Conservation (phyloP, 2,113 vertebrate genomes). For the Heterotis niloticus region DNA sequence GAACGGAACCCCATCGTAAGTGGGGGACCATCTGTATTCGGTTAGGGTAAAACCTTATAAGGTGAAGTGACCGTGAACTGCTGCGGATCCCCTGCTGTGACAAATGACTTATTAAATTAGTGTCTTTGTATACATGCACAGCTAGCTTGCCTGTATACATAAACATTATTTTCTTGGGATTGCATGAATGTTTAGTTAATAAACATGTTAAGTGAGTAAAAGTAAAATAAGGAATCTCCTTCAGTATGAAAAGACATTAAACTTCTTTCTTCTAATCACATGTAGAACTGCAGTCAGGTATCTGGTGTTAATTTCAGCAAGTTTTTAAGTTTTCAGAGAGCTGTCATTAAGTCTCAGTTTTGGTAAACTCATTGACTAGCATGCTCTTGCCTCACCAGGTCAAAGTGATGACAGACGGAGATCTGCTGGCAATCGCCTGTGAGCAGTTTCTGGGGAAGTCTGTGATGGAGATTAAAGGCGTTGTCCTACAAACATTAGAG, state of each 20-base stretch:
- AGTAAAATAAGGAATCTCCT: no score
- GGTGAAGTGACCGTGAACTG: no score
- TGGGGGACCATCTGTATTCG: no score
- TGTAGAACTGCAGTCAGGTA: neutral
- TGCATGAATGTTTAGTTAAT: neutral
- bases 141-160: no score
- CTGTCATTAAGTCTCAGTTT: neutral
- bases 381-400: constrained; percentile 61
- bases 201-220: neutral
- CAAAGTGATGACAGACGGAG: constrained; percentile 89
- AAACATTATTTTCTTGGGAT: no score
- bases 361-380: neutral
- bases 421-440: constrained; percentile 83
- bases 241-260: no score
- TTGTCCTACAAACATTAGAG: constrained; percentile 88
- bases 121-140: no score
- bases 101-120: no score
- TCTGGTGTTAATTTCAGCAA: neutral
- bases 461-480: constrained; percentile 82
- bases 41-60: no score
- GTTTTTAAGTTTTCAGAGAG: neutral
- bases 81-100: no score
- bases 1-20: no score
- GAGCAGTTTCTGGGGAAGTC: constrained; percentile 94
- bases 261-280: no score